Conservation (phyloP, 2,113 vertebrate genomes). For the Notarius quadriscutis region DNA sequence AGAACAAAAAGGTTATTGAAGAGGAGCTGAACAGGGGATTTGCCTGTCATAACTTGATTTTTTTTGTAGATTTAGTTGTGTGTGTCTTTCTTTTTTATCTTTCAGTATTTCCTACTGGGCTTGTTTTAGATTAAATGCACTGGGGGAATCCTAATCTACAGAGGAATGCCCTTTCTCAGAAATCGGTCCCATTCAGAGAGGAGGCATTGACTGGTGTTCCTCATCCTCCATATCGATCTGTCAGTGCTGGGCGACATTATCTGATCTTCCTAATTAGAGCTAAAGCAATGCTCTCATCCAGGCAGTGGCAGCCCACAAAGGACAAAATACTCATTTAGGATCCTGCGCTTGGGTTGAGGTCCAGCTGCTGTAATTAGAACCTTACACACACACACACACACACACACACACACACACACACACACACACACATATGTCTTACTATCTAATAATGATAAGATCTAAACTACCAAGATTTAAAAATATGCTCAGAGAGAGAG, state of each 20-base stretch:
- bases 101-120: background rate
- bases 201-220: constrained; percentile 42
- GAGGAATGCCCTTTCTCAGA: constrained; percentile 26
- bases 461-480: background rate
- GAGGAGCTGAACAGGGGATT: background rate
- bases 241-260: constrained; percentile 54
- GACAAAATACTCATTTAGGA: constrained; percentile 20
- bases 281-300: constrained; percentile 37
- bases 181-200: constrained; percentile 17
- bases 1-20: background rate
- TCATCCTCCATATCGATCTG: constrained; percentile 51
- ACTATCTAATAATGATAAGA: background rate
- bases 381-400: too few species aligned
- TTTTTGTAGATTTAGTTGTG: background rate
- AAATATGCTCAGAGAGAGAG: constrained; percentile 21
- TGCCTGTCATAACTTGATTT: background rate
- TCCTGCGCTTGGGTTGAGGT: constrained; percentile 11
- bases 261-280: constrained; percentile 50
- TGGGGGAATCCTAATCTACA: constrained; percentile 16
- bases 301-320: constrained; percentile 29
- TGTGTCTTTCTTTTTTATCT: background rate
- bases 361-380: background rate
- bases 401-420: too few species aligned
- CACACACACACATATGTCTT: too few species aligned
- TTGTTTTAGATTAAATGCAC: background rate